Evolutionary conservation across 2,888 invertebrate genomes (phyloP), one percentile per base, ranked within the genome.

Genomic region (Plutella xylostella): DNA sequence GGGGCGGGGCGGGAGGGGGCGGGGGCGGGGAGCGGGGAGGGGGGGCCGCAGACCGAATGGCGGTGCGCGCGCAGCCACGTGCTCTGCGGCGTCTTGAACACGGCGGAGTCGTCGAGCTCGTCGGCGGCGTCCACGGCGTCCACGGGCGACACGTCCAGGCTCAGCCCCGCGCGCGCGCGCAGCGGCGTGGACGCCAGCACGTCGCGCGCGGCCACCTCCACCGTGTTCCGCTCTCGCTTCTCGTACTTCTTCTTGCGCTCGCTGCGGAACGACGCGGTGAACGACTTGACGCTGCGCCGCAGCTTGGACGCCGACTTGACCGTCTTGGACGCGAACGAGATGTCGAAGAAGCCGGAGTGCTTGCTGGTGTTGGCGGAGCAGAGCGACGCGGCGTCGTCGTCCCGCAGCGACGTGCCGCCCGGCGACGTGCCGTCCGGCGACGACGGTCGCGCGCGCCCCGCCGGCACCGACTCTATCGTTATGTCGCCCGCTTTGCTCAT

Each of bases 181-280:
- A 72, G 79, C 20, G 75, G 76, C 19, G 80, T 83, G 15, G 76
- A 80, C 14, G 15, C 15, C 41, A 72, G 68, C 2, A 68, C 72
- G 22, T 77, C 53, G 45, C 79, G 76, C 37, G 72, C 68, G 17
- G 74, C 69, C 5, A 82, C 77, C 40, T 77, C 78, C 12, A 82
- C 71, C 5, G 78, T 75, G 50, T 82, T 77, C 9, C 79, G 66
- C 50, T 79, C 77, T 45, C 77, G 58, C 51, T 82, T 83, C 57
- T 84, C 84, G 49, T 83, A 83, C 52, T 83, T 85, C 63, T 85
- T 85, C 54, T 82, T 85, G 25, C 84, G 66, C 60, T 84, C 84
- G 51, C 82, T 82, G 52, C 85, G 68, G 53, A 85, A 85, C 0
- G 85, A 85, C 11, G 85, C 82, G n/a, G 84, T 85, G 51, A 85